Evolutionary conservation across 2,113 vertebrate genomes (phyloP).

Genomic region (Otis tarda): DNA sequence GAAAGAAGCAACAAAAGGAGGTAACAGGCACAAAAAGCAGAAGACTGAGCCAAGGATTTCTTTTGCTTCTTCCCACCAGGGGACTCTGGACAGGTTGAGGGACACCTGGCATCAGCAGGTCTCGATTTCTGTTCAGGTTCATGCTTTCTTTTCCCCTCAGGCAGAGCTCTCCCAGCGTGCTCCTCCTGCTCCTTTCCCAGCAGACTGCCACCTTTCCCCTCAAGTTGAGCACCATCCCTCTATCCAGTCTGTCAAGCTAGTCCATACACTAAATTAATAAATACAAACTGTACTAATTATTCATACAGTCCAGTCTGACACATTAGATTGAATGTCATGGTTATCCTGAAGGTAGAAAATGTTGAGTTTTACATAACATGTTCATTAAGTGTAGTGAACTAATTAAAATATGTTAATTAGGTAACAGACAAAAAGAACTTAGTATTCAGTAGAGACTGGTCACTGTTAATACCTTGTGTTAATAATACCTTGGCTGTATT

Average conservation of each 20-base stretch:
- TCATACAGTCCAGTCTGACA: constrained; percentile 64
- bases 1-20: background rate
- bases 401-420: constrained; percentile 81
- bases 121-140: background rate
- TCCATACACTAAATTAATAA: constrained; percentile 43
- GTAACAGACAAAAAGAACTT: constrained; percentile 74
- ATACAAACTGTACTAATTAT: constrained; percentile 68
- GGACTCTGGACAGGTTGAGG: background rate
- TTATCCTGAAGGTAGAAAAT: constrained; percentile 70
- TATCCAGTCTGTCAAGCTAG: background rate
- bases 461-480: constrained; percentile 77
- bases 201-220: background rate
- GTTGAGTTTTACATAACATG: constrained; percentile 71
- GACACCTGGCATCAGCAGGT: background rate
- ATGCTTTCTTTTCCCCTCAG: background rate
- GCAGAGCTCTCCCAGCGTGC: background rate
- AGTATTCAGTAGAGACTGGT: constrained; percentile 74
- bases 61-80: background rate
- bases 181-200: background rate
- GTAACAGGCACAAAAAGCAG: background rate
- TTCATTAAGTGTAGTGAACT: constrained; percentile 75
- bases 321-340: constrained; percentile 66
- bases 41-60: background rate
- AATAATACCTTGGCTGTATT: constrained; percentile 78
- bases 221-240: background rate